Conservation (phyloP, 2,888 invertebrate genomes). For the Tenthredo notha region DNA sequence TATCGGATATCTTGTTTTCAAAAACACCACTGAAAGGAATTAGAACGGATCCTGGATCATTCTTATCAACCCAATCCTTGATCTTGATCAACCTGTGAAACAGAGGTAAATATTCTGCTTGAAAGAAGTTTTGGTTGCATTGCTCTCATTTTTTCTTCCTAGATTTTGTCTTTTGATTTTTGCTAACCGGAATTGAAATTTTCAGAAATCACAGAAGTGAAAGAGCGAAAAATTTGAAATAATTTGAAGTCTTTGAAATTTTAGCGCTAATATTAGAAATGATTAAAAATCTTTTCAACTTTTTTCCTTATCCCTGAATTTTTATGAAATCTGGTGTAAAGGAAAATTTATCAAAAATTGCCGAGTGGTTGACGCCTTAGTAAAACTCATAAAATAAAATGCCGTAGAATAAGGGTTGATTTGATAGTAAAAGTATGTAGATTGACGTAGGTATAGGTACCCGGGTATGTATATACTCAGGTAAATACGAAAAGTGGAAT, state of each 20-base stretch:
- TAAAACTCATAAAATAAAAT: not conserved
- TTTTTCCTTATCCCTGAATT: not conserved
- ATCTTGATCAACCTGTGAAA: slow-evolving; percentile 92
- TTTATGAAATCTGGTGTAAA: not conserved
- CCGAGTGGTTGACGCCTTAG: not conserved
- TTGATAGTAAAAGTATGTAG: not conserved
- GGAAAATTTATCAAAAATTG: not conserved
- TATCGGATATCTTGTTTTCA: slow-evolving; percentile 92
- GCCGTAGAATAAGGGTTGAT: not conserved
- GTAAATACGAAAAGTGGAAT: slow-evolving; percentile 1
- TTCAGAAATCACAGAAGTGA: no score
- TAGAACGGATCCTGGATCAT: slow-evolving; percentile 95
- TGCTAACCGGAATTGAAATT: no score
- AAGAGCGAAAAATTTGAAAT: no score
- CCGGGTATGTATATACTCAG: not conserved
- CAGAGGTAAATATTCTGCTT: not conserved
- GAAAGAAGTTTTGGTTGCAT: slow-evolving; percentile 36
- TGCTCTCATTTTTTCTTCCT: not conserved
- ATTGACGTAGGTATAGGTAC: not conserved
- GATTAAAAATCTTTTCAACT: not conserved
- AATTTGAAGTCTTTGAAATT: not conserved
- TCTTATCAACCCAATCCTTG: slow-evolving; percentile 98
- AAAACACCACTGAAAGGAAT: slow-evolving; percentile 98
- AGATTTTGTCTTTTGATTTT: no score
- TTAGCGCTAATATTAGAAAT: not conserved